phyloP scores from a whole-genome alignment of 2,797 vertebrate genomes.

The Aphelocoma californica region DNA sequence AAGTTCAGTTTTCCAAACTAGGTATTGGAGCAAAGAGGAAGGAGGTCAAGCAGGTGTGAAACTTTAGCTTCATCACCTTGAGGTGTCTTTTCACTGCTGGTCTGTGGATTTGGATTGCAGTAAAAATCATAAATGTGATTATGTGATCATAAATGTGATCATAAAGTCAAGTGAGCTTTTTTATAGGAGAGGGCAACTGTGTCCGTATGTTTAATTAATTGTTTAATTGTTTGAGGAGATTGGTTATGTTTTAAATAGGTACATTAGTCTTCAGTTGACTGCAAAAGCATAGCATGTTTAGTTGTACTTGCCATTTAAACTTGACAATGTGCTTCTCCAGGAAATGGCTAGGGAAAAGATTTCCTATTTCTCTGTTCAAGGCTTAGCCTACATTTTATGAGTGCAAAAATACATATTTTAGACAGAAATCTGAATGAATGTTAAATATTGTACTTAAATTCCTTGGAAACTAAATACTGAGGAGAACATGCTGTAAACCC shows the following conservation, averaged over 20 bases:
- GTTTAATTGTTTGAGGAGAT: background rate
- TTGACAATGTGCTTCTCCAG: background rate
- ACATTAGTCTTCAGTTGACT: background rate
- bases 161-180: background rate
- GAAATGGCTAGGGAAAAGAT: background rate
- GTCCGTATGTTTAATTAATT: background rate
- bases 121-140: background rate
- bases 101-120: background rate
- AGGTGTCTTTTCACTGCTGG: background rate
- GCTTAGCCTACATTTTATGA: background rate
- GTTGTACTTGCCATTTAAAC: background rate
- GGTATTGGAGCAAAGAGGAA: background rate
- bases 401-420: background rate
- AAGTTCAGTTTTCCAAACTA: background rate
- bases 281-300: accelerated
- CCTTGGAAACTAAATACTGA: background rate
- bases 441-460: background rate
- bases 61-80: background rate
- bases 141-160: background rate
- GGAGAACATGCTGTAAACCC: background rate
- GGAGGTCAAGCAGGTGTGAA: background rate
- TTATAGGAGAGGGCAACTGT: background rate
- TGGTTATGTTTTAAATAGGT: background rate
- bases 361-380: background rate
- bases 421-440: background rate